Evolutionary conservation across 2,888 invertebrate genomes (phyloP).

Genomic region (Antitype chi): DNA sequence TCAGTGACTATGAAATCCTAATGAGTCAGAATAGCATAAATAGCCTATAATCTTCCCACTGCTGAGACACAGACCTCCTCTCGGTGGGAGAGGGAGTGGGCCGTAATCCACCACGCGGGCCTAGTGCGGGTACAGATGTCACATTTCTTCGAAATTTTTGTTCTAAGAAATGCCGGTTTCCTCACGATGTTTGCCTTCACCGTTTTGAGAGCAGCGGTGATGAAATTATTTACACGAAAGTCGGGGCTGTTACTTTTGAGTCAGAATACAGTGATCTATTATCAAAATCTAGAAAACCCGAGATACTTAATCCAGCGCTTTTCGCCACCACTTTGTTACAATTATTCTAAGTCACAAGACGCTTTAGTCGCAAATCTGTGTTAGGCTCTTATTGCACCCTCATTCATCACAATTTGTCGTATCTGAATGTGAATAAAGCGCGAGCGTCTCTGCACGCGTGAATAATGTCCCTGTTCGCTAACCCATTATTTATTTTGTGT

Average conservation of each 20-base stretch:
- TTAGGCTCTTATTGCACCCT: slow-evolving; percentile 55
- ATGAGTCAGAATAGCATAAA: not conserved
- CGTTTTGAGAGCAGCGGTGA: too few species aligned
- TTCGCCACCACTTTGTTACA: slow-evolving; percentile 15
- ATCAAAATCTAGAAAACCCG: not conserved
- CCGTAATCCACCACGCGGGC: too few species aligned
- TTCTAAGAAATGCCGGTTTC: too few species aligned
- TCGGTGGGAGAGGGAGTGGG: too few species aligned
- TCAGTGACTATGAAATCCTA: not conserved
- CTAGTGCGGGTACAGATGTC: too few species aligned
- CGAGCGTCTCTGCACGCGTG: slow-evolving; percentile 40
- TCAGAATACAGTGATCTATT: not conserved
- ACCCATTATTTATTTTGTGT: slow-evolving; percentile 41
- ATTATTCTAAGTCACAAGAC: slow-evolving; percentile 32
- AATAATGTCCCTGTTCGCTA: slow-evolving; percentile 51
- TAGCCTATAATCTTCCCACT: too few species aligned
- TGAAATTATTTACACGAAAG: too few species aligned
- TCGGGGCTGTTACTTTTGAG: too few species aligned
- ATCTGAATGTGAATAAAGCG: slow-evolving; percentile 65
- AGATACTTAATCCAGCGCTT: slow-evolving; percentile 3
- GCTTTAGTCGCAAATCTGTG: slow-evolving; percentile 51
- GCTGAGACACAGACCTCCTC: too few species aligned
- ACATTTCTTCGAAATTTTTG: too few species aligned
- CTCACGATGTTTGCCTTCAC: too few species aligned
- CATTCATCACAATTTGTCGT: slow-evolving; percentile 74